Conservation (phyloP, 2,797 vertebrate genomes). For the Catamblyrhynchus diadema region DNA sequence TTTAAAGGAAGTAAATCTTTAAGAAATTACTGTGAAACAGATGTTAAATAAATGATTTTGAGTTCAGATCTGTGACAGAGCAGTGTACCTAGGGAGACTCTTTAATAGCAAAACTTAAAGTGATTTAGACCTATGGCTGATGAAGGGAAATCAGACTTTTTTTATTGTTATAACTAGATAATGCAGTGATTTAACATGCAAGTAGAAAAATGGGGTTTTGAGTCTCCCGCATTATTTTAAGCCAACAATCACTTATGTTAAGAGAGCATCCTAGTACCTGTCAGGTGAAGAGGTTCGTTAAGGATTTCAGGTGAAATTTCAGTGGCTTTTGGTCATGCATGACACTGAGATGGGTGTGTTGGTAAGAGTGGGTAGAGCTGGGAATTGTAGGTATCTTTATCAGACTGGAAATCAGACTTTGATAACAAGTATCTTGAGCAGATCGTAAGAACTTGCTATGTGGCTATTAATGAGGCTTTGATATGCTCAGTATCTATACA, state of each 20-base stretch:
- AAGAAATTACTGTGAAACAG: constrained; percentile 67
- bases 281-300: background rate
- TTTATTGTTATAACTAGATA: background rate
- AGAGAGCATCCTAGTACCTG: background rate
- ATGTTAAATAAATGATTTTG: constrained; percentile 71
- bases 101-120: constrained; percentile 40
- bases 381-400: background rate
- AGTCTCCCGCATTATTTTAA: background rate
- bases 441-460: background rate
- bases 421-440: background rate
- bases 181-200: background rate
- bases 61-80: constrained; percentile 59
- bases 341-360: background rate
- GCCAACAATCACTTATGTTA: background rate
- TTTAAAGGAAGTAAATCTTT: constrained; percentile 74
- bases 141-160: background rate
- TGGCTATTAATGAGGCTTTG: background rate
- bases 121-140: constrained; percentile 12
- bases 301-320: background rate
- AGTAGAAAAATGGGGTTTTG: background rate
- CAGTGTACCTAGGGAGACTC: background rate
- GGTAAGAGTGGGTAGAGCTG: background rate
- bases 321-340: background rate
- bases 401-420: background rate
- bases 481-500: background rate